Percentiles rank a stretch among this genome's conserved stretches.
Conservation (phyloP, 2,113 vertebrate species). For the Phycodurus eques region DNA sequence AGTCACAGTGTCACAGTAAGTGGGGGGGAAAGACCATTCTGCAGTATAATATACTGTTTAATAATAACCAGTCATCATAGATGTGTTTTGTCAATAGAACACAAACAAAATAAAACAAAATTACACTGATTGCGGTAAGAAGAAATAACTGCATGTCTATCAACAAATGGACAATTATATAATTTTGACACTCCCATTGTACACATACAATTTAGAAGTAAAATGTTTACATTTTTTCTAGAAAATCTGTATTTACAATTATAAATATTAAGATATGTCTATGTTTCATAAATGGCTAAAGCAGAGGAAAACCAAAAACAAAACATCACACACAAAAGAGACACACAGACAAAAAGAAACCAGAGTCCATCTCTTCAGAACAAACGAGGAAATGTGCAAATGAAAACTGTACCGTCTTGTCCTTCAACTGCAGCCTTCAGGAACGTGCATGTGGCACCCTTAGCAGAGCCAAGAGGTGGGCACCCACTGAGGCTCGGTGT, state of each 20-base stretch:
- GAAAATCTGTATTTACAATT: conserved; percentile 62
- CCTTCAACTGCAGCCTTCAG: neutral
- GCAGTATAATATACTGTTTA: conserved; percentile 20
- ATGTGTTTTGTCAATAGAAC: conserved; percentile 21
- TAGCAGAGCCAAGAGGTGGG: conserved; percentile 89
- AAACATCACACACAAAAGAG: conserved; percentile 18
- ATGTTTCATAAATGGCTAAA: conserved; percentile 42
- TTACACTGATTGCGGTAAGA: neutral
- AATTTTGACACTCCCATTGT: neutral
- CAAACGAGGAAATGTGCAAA: conserved; percentile 48
- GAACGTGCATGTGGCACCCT: neutral
- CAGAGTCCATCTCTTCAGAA: conserved; percentile 46
- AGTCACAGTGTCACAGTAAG: neutral
- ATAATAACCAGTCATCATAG: conserved; percentile 17
- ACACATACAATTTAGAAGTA: neutral
- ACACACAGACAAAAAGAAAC: conserved; percentile 29
- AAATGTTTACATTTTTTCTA: neutral
- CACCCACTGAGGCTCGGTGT: conserved; percentile 98
- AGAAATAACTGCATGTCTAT: neutral
- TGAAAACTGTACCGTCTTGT: conserved; percentile 6
- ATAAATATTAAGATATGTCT: conserved; percentile 63
- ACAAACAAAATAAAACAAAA: conserved; percentile 15
- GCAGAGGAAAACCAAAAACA: neutral
- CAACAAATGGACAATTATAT: neutral
- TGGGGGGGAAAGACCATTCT: neutral